Base-by-base conservation (phyloP, 2,797 vertebrate species). In the Lacerta agilis region DNA sequence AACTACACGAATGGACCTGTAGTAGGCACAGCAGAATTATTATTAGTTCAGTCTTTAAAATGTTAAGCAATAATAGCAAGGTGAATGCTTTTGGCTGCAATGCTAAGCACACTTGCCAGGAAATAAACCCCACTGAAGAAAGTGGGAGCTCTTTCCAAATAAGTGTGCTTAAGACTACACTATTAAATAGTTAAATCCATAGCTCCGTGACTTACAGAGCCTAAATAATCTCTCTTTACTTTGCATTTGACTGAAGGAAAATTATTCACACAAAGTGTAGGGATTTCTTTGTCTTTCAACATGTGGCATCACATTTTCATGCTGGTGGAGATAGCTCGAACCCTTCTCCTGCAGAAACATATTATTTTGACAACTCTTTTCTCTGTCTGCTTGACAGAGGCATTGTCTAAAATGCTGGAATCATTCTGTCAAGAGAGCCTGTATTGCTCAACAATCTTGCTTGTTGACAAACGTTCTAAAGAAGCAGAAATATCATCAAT, bases 401-500 rank as follows among this genome's bases (percentile, higher is more conserved):
- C 86, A 92, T 94, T 94, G 95, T 95, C 93, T 94, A 91, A 94
- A 95, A 94, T 92, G 92, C 90, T 90, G 87, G 92, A 96, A 95
- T 95, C 93, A 95, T 90, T 91, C 93, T 96, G 95, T 95, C 94
- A 95, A 80, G 89, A 91, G 92, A 94, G 94, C 89, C 88, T 94
- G 89, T 95, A 94, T 94, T 89, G 88, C 93, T 94, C 91, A 93
- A 92, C 95, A 94, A 95, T 94, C 88, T 90, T 79, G 86, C 92
- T 94, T 95, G 94, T 93, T 95, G 95, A 95, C 93, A 94, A 93
- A 95, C 89, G 92, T 94, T 95, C 89, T 89, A 92, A 94, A 91
- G 87, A 81, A 43, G 78, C 88, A 93, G 92, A 78, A 93, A 93
- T 87, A 90, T 88, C 86, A 90, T 93, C 94, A 94, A 78, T 96